phyloP scores from a whole-genome alignment of 2,113 vertebrate genomes.

The Arenaria interpres region DNA sequence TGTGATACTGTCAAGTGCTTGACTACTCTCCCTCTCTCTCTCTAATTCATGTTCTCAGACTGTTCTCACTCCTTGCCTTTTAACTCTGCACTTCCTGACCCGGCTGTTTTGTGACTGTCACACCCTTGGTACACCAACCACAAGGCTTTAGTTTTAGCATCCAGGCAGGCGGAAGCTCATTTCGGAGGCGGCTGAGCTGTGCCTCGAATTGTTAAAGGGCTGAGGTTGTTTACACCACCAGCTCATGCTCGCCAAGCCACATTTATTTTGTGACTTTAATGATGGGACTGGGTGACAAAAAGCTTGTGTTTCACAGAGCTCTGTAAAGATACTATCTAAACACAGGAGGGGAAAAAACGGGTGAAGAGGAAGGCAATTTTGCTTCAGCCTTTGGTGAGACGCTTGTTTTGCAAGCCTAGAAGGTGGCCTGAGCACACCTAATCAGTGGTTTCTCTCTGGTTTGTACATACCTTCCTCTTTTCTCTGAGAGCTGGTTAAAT shows the following conservation, averaged over 20 bases:
- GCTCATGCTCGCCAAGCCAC: neutral
- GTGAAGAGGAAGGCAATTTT: neutral
- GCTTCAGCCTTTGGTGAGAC: neutral
- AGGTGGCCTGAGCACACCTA: neutral
- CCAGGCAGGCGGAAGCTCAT: constrained; percentile 10
- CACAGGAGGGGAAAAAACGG: neutral
- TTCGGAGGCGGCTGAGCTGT: neutral
- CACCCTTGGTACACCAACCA: neutral
- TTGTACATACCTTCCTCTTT: neutral
- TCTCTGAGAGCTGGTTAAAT: neutral
- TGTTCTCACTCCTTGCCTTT: neutral
- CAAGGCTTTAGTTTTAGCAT: constrained; percentile 28
- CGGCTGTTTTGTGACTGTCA: neutral
- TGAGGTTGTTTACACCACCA: neutral
- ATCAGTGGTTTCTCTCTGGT: neutral
- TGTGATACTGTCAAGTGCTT: neutral
- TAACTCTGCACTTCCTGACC: constrained; percentile 36
- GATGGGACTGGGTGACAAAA: neutral
- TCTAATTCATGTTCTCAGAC: neutral
- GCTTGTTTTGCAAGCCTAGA: neutral
- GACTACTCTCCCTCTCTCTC: neutral
- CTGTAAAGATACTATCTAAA: neutral
- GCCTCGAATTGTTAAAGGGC: constrained; percentile 24
- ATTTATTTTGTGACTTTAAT: neutral
- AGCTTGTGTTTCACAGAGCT: neutral